These are phyloP conservation scores for Allobates femoralis DNA, from an alignment of 2,797 vertebrate genomes.

Conservation along the genomic window DNA sequence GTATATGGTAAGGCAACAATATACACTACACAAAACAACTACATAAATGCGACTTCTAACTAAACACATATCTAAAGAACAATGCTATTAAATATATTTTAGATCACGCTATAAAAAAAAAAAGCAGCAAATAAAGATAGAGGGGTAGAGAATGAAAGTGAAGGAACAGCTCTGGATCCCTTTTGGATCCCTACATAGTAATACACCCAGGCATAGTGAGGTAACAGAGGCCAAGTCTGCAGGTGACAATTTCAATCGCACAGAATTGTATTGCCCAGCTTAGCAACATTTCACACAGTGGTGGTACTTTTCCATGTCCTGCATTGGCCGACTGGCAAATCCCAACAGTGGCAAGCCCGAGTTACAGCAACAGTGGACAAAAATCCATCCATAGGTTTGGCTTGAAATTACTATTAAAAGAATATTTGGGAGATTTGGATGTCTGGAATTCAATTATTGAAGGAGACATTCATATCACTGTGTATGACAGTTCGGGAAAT, in stretches of 20 bases:
- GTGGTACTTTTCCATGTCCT: slow-evolving; percentile 4
- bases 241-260: slow-evolving; percentile 32
- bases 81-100: background rate
- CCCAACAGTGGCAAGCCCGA: background rate
- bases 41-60: background rate
- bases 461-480: background rate
- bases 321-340: background rate
- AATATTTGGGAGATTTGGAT: background rate
- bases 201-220: slow-evolving; percentile 10
- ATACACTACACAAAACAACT: background rate
- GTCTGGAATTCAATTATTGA: slow-evolving; percentile 7
- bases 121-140: slow-evolving; percentile 42
- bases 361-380: background rate
- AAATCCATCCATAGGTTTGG: background rate
- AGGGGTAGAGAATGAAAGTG: slow-evolving; percentile 3
- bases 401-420: background rate
- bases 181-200: background rate
- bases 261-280: slow-evolving; percentile 38
- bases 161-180: slow-evolving; percentile 3
- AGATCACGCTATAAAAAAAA: slow-evolving; percentile 10
- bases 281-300: background rate
- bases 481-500: background rate
- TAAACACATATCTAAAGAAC: background rate
- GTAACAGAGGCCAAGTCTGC: slow-evolving; percentile 16
- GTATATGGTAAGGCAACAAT: background rate